phyloP scores from a whole-genome alignment of 2,797 vertebrate genomes.

The Cyprinodon diabolis region DNA sequence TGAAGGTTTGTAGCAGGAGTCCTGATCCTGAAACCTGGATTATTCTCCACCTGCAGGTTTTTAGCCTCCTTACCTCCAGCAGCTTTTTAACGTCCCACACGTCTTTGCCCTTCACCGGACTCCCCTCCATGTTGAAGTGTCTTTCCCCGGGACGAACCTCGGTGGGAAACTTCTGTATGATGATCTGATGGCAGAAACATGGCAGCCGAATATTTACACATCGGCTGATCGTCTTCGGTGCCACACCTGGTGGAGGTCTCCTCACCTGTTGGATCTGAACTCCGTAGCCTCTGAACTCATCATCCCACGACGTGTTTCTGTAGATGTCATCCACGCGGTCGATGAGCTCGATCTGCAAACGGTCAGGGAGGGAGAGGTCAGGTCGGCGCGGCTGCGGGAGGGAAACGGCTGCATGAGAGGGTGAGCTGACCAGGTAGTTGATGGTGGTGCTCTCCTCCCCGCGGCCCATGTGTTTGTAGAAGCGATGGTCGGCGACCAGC shows the following conservation, averaged over 20 bases:
- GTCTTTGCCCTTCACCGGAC: constrained; percentile 81
- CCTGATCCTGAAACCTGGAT: background rate
- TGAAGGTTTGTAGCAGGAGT: too few species aligned
- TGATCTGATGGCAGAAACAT: constrained; percentile 80
- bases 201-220: background rate
- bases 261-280: constrained; percentile 97
- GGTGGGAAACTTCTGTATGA: constrained; percentile 88
- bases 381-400: accelerated
- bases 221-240: background rate
- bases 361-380: background rate
- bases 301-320: constrained; percentile 94
- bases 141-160: constrained; percentile 60
- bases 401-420: accelerated
- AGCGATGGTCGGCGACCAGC: constrained; percentile 95
- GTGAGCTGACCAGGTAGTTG: constrained; percentile 88
- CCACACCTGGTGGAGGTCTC: too few species aligned
- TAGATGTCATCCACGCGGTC: constrained; percentile 98
- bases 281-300: constrained; percentile 86
- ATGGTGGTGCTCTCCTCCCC: constrained; percentile 95
- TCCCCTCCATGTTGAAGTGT: constrained; percentile 94
- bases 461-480: constrained; percentile 93
- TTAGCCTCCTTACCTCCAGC: constrained; percentile 83
- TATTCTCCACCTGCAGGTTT: background rate
- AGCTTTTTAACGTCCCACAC: constrained; percentile 96
- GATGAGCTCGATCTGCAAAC: constrained; percentile 91